Percentiles rank a stretch among this genome's conserved stretches.
Conservation (phyloP, 2,113 vertebrate genomes). For the Campylomormyrus tamandua region DNA sequence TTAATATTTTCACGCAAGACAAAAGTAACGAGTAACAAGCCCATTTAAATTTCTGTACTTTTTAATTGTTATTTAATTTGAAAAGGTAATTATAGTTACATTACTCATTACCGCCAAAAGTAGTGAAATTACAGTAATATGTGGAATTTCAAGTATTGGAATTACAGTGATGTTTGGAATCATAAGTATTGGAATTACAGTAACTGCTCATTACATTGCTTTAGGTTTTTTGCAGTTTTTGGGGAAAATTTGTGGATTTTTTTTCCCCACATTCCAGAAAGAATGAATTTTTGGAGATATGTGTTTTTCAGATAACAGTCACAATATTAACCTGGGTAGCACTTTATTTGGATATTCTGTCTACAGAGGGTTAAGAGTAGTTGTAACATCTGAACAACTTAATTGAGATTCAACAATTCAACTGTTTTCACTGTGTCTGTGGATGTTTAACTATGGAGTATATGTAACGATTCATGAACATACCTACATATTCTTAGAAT, state of each 20-base stretch:
- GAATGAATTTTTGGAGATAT: not conserved
- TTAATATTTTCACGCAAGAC: not conserved
- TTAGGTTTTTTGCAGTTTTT: not conserved
- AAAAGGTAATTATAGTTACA: not conserved
- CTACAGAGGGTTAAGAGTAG: not conserved
- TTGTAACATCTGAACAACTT: not conserved
- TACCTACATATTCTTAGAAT: not conserved
- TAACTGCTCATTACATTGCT: not conserved
- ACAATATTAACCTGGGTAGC: not conserved
- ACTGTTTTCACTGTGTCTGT: not conserved
- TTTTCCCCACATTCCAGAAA: not conserved
- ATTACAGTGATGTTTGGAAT: not conserved
- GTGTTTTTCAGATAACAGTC: not conserved
- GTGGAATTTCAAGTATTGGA: too few relatives aligned
- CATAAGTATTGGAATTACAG: not conserved
- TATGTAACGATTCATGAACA: not conserved
- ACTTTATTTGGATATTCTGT: not conserved
- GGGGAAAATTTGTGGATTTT: not conserved
- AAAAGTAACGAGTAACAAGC: not conserved
- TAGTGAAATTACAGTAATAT: not conserved
- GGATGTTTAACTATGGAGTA: not conserved
- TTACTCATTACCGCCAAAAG: not conserved
- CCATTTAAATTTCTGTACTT: not conserved
- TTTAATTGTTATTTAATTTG: not conserved
- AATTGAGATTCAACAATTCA: not conserved